These are phyloP conservation scores for Hydraecia micacea DNA, from an alignment of 2,888 invertebrate genomes.

Conservation along the genomic window DNA sequence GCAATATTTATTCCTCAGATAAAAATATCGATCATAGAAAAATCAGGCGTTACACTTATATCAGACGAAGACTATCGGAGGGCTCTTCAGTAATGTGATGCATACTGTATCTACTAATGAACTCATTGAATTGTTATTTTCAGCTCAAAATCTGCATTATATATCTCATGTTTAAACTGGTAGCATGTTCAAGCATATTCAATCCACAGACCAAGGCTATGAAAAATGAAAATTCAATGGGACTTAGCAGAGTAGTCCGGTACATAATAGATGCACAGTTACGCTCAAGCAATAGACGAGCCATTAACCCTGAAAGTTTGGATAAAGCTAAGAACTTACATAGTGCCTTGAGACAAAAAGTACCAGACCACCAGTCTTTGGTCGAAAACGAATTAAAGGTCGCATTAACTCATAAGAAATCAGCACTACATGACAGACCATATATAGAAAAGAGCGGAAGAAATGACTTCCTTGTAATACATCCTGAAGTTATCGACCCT, in stretches of 20 bases:
- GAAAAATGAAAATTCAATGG: slow-evolving; percentile 24
- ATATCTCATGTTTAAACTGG: slow-evolving; percentile 28
- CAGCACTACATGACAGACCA: slow-evolving; percentile 74
- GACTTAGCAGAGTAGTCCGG: slow-evolving; percentile 40
- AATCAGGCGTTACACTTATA: no score
- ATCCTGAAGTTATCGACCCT: slow-evolving; percentile 68
- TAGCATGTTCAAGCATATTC: not conserved
- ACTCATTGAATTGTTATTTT: slow-evolving; percentile 22
- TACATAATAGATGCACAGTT: slow-evolving; percentile 41
- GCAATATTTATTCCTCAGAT: no score
- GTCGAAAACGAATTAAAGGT: slow-evolving; percentile 74
- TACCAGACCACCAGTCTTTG: slow-evolving; percentile 5
- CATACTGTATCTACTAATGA: not conserved
- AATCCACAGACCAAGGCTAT: not conserved
- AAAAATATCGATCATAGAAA: no score
- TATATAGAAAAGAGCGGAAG: slow-evolving; percentile 74
- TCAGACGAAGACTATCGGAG: no score
- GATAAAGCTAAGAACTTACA: slow-evolving; percentile 1
- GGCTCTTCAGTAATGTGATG: not conserved
- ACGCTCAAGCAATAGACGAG: slow-evolving; percentile 20
- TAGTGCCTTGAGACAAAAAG: not conserved
- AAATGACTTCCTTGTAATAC: slow-evolving; percentile 81
- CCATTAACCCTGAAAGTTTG: not conserved
- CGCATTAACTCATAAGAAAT: slow-evolving; percentile 64
- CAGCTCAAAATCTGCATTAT: slow-evolving; percentile 46